Conservation (phyloP, 2,888 invertebrate species). For the Chouioia cunea region DNA sequence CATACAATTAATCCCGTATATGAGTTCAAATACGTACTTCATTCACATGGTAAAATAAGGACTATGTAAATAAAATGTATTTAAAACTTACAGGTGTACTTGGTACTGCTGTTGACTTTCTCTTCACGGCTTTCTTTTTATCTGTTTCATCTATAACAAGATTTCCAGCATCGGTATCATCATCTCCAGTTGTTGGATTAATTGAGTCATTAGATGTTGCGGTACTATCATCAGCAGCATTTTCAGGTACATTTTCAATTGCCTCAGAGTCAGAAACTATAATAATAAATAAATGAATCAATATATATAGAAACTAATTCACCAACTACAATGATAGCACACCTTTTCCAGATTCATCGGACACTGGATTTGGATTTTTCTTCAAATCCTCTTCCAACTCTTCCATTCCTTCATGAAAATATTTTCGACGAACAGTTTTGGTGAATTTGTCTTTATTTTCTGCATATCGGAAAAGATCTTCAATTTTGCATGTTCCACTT, state of each 20-base stretch:
- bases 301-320: not conserved
- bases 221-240: constrained; percentile 48
- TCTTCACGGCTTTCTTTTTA: constrained; percentile 63
- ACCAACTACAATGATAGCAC: constrained; percentile 1
- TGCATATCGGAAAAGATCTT: constrained; percentile 87
- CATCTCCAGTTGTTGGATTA: constrained; percentile 53
- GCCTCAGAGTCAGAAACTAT: constrained; percentile 27
- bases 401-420: constrained; percentile 88
- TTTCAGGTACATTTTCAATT: constrained; percentile 47
- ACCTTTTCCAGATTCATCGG: constrained; percentile 45
- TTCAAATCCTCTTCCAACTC: constrained; percentile 87
- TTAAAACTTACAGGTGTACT: constrained; percentile 58
- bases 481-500: constrained; percentile 75
- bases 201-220: constrained; percentile 49
- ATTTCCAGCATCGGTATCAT: constrained; percentile 62
- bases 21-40: not conserved
- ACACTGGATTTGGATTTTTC: constrained; percentile 59
- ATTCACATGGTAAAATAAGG: not conserved
- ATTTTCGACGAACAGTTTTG: constrained; percentile 83
- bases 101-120: constrained; percentile 56
- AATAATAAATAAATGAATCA: constrained; percentile 4
- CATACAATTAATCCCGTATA: constrained; percentile 19
- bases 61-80: not conserved
- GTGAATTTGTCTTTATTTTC: constrained; percentile 84
- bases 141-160: constrained; percentile 65